A percentile compares a stretch with the other conserved stretches of the same genome.
Conservation (phyloP, 2,797 vertebrate genomes). For the Trachops cirrhosus region DNA sequence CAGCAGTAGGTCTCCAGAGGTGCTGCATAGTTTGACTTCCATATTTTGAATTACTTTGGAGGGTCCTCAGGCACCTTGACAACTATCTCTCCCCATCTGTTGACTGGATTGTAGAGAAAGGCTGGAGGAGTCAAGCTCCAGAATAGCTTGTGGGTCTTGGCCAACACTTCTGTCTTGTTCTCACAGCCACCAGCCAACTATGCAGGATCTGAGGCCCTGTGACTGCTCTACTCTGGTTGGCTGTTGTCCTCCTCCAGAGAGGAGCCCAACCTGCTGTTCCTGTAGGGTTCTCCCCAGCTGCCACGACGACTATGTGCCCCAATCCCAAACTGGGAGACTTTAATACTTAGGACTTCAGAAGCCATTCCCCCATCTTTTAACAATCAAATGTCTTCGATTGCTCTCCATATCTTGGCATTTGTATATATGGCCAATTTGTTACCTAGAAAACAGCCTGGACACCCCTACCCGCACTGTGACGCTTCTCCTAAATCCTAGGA, state of each 20-base stretch:
- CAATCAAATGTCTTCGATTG: neutral
- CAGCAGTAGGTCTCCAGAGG: slow-evolving; percentile 88
- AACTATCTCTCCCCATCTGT: neutral
- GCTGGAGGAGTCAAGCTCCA: neutral
- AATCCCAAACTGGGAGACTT: neutral
- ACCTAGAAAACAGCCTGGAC: neutral
- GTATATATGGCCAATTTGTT: neutral
- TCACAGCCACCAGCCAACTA: neutral
- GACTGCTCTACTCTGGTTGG: neutral
- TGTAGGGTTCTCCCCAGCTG: neutral
- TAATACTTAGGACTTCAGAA: neutral
- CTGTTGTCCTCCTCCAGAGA: neutral
- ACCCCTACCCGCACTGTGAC: neutral
- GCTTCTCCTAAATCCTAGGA: neutral
- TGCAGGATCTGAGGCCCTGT: neutral
- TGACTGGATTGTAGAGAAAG: neutral
- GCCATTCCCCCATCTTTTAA: neutral
- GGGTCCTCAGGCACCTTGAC: slow-evolving; percentile 79
- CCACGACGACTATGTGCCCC: neutral
- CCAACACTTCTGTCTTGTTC: neutral
- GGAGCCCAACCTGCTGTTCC: neutral
- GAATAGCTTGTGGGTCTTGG: neutral
- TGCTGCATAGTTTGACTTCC: slow-evolving; percentile 92
- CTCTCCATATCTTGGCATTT: neutral
- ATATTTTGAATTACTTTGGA: slow-evolving; percentile 90